Percentiles rank a stretch among this genome's conserved stretches.
Conservation (phyloP, 2,797 vertebrate species). For the Sphenopsis melanotis region DNA sequence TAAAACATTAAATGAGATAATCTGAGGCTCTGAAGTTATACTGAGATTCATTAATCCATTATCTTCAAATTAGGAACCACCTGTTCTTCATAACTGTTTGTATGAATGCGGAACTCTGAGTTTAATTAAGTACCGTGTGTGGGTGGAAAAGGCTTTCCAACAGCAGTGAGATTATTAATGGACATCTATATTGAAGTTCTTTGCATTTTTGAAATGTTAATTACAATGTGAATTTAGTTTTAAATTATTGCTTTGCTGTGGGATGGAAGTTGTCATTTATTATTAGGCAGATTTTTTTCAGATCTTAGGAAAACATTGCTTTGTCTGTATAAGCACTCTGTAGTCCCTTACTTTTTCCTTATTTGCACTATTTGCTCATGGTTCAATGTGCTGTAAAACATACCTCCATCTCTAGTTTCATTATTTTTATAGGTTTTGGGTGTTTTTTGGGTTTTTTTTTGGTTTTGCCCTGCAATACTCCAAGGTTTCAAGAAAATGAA, state of each 20-base stretch:
- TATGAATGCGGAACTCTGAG: slow-evolving; percentile 69
- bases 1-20: slow-evolving; percentile 62
- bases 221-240: slow-evolving; percentile 81
- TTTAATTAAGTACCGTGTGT: slow-evolving; percentile 79
- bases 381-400: slow-evolving; percentile 2
- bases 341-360: slow-evolving; percentile 17
- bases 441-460: neutral
- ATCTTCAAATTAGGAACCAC: slow-evolving; percentile 74
- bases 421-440: neutral
- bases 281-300: slow-evolving; percentile 42
- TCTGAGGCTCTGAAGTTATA: slow-evolving; percentile 51
- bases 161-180: slow-evolving; percentile 78
- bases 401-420: neutral
- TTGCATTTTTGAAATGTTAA: slow-evolving; percentile 79
- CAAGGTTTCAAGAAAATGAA: neutral
- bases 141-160: slow-evolving; percentile 73
- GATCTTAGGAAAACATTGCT: slow-evolving; percentile 46
- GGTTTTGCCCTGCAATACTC: neutral
- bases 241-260: slow-evolving; percentile 77
- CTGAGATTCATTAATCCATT: slow-evolving; percentile 61
- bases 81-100: slow-evolving; percentile 69
- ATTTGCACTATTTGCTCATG: neutral
- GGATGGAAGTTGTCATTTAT: slow-evolving; percentile 70
- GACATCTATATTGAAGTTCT: slow-evolving; percentile 77
- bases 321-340: slow-evolving; percentile 32